A percentile compares a stretch with the other conserved stretches of the same genome.
These are phyloP conservation scores for Genyomyrus donnyi DNA, from an alignment of 2,113 vertebrate genomes.

Conservation along the genomic window DNA sequence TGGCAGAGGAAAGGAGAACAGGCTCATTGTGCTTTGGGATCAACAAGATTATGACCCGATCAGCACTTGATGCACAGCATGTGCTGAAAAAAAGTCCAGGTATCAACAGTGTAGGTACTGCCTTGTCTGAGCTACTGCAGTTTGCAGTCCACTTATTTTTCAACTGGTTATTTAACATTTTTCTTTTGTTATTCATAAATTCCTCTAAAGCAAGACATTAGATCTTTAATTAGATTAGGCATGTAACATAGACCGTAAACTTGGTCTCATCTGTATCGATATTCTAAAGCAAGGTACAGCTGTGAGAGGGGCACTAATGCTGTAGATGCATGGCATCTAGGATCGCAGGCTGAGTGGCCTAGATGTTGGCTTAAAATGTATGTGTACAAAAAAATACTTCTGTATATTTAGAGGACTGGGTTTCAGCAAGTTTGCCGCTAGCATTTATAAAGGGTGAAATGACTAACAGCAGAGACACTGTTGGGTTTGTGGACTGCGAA, in stretches of 20 bases:
- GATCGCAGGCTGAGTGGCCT: not conserved
- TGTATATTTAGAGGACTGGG: not conserved
- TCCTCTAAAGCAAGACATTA: not conserved
- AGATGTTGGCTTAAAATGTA: not conserved
- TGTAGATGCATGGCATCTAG: not conserved
- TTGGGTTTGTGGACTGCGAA: not conserved
- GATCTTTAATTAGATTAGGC: not conserved
- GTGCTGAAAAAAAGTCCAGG: not conserved
- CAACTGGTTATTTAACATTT: not conserved
- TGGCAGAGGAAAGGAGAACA: not conserved
- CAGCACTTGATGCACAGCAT: not conserved
- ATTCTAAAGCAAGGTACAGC: not conserved
- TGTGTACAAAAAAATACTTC: not conserved
- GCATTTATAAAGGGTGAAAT: not conserved
- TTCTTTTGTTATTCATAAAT: not conserved
- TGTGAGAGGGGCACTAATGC: not conserved
- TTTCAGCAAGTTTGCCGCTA: not conserved
- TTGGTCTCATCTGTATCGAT: not conserved
- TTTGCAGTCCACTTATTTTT: not conserved
- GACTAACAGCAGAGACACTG: not conserved
- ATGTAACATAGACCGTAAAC: not conserved
- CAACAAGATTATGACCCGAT: not conserved
- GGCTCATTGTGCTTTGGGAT: not conserved
- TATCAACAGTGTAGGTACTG: not conserved
- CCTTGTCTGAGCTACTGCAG: not conserved